Base-by-base conservation (phyloP, 2,797 vertebrate genomes). In the Paramormyrops hopkinsi region DNA sequence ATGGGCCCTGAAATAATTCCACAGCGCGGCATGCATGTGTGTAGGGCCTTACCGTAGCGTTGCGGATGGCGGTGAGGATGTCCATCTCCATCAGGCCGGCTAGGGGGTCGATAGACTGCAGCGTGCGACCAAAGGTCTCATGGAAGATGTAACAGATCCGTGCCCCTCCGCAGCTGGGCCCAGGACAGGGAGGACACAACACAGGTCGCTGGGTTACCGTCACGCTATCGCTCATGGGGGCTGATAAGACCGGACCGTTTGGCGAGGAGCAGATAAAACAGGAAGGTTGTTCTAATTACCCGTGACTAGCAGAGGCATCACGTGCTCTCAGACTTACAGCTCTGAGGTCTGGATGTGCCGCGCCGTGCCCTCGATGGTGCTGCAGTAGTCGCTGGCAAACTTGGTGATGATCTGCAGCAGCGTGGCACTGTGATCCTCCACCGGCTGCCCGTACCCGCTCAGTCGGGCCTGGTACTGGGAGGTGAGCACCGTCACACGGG, bases 101-200 rank as follows among this genome's bases (percentile, higher is more conserved):
- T 51, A 97, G 93, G 1, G 96, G 96, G 92, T 97, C 95, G 19
- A 97, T 97, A 89, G 96, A 97, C 93, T 97, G 96, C 93, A 97
- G 93, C 6, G 96, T 97, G 73, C 96, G 96, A 44, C 96, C 96
- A 91, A 97, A 97, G 5, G 96, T 97, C 95, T 97, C 96, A 37
- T 97, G 96, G 93, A 97, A 97, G 92, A 97, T 97, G 91, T 97
- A 97, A 92, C 96, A 97, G 91, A 97, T 97, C 12, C 96, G 95
- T 69, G 97, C 96, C 0, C 97, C 96, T 0, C 96, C 96, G 8
- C 96, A 97, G 86, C 97, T 97, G 93, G 12, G 0, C 33, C 33
- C 69, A 41, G 69, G 37, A 51, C 46, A 25, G 33, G 69, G 69
- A 19, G 69, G 33, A 76, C 33, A 76, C 12, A 41, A 41, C 33